A percentile compares a stretch with the other conserved stretches of the same genome.
These are phyloP conservation scores for Bradysia coprophila DNA, from an alignment of 1,140 invertebrate genomes.

Conservation along the genomic window DNA sequence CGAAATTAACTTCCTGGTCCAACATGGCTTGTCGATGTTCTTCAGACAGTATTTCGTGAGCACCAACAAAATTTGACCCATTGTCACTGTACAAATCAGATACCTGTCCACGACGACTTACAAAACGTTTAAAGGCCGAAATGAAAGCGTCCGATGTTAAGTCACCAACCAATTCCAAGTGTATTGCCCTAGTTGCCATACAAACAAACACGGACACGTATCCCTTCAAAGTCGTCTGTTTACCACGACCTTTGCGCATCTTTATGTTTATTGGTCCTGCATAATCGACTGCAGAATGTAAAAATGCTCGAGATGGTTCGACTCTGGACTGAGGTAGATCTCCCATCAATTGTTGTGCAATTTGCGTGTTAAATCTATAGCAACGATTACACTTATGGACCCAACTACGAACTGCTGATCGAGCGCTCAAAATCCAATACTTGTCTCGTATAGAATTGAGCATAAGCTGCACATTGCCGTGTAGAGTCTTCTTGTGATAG, in stretches of 20 bases:
- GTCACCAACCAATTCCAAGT: constrained; percentile 17
- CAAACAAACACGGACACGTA: constrained; percentile 9
- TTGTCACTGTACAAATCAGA: constrained; percentile 15
- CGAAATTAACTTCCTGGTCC: constrained; percentile 2
- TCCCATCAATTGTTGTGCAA: constrained; percentile 13
- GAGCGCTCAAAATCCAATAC: constrained; percentile 12
- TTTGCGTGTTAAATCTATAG: constrained; percentile 2
- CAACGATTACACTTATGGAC: constrained; percentile 10
- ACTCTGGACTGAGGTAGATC: constrained; percentile 14
- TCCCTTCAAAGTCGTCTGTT: constrained; percentile 5
- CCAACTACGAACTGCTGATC: constrained; percentile 6
- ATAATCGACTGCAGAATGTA: constrained; percentile 17
- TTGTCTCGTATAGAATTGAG: constrained; percentile 7
- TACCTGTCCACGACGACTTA: constrained; percentile 11
- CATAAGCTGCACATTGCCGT: constrained; percentile 11
- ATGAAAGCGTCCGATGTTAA: constrained; percentile 15
- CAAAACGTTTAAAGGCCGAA: constrained; percentile 13
- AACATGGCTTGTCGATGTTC: too few species aligned
- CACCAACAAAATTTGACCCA: constrained; percentile 14
- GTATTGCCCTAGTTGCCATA: constrained; percentile 11
- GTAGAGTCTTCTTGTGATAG: constrained; percentile 11
- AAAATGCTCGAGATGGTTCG: constrained; percentile 11
- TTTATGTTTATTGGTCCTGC: constrained; percentile 15
- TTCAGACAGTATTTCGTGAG: neutral
- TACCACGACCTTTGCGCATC: constrained; percentile 1